Conservation (phyloP, 2,113 vertebrate species). For the Phylloscopus whistleri region DNA sequence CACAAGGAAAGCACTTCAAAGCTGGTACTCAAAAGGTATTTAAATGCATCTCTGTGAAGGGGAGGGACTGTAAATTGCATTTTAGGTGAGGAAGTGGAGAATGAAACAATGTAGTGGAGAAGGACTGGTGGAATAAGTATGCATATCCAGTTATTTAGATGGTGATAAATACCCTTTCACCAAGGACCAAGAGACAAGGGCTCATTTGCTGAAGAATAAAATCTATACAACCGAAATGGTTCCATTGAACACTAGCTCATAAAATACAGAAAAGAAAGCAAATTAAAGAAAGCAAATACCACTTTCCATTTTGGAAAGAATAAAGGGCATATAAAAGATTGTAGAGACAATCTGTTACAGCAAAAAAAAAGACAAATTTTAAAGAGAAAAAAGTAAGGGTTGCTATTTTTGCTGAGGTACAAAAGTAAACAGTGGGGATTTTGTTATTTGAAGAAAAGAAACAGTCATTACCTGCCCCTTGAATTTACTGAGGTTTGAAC, state of each 20-base stretch:
- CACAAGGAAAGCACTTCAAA: background rate
- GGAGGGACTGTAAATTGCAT: background rate
- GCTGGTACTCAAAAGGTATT: background rate
- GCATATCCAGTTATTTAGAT: background rate
- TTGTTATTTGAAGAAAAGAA: constrained; percentile 2
- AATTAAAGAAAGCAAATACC: background rate
- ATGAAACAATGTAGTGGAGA: background rate
- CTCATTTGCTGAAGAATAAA: background rate
- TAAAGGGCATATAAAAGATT: background rate
- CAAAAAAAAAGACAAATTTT: background rate
- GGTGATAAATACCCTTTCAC: background rate
- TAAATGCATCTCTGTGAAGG: background rate
- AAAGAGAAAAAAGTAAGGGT: background rate
- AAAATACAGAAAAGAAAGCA: no score
- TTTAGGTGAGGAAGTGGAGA: background rate
- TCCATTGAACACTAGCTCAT: background rate
- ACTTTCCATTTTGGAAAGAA: background rate
- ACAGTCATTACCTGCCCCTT: background rate
- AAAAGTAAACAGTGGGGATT: background rate
- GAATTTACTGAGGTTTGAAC: constrained; percentile 18
- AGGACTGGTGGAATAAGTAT: background rate
- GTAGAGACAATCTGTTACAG: background rate
- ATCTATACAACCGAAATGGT: background rate
- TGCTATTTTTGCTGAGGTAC: background rate
- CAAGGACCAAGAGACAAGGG: background rate